These are phyloP conservation scores for Eilema sororculum DNA, from an alignment of 2,888 invertebrate genomes.

Conservation along the genomic window DNA sequence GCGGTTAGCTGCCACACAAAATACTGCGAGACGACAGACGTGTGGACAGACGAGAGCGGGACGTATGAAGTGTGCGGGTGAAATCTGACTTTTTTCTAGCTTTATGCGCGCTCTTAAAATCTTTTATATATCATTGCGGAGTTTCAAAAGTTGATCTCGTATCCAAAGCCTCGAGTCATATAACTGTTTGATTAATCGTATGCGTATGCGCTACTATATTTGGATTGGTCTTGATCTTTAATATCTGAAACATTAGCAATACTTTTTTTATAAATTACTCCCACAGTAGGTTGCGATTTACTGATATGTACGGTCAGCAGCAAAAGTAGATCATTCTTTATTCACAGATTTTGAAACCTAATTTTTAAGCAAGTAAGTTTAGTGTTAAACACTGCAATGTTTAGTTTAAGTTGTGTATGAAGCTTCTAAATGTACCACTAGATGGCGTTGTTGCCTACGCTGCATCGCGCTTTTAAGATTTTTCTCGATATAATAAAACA, in stretches of 20 bases:
- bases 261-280: background rate
- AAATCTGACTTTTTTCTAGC: background rate
- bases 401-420: too few species aligned
- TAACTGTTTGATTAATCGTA: constrained; percentile 14
- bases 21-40: too few species aligned
- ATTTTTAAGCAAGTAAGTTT: background rate
- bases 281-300: background rate
- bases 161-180: constrained; percentile 19
- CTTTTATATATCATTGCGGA: constrained; percentile 11
- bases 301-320: background rate
- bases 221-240: background rate
- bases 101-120: background rate
- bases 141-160: constrained; percentile 27
- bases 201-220: background rate
- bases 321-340: background rate
- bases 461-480: too few species aligned
- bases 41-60: too few species aligned
- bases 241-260: background rate
- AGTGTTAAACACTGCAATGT: too few species aligned
- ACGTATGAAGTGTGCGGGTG: too few species aligned
- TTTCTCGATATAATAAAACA: too few species aligned
- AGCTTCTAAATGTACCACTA: too few species aligned
- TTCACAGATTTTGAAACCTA: background rate
- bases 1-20: too few species aligned
- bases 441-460: too few species aligned